Evolutionary conservation across 2,797 vertebrate species (phyloP).

Genomic region (Champsocephalus gunnari): DNA sequence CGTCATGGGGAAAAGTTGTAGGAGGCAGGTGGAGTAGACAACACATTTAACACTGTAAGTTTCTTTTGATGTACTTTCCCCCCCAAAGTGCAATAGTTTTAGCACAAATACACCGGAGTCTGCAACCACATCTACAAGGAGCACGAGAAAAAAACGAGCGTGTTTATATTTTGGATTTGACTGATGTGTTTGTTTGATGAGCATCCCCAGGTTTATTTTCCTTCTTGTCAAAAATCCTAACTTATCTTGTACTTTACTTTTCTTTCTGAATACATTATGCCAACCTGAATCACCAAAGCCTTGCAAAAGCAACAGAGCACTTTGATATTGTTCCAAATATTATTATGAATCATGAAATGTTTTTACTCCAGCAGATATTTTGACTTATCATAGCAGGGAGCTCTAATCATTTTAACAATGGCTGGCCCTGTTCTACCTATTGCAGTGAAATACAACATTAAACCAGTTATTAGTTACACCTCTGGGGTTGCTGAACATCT

Average conservation of each 20-base stretch:
- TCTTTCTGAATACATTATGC: too few relatives aligned
- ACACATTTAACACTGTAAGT: neutral
- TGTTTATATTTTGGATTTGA: neutral
- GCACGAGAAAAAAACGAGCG: neutral
- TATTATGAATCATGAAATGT: neutral
- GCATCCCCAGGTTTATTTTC: neutral
- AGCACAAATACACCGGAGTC: neutral
- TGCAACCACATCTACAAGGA: neutral
- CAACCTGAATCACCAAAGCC: neutral
- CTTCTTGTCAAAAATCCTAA: neutral
- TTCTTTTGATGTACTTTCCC: neutral
- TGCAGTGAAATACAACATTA: too few relatives aligned
- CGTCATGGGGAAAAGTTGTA: too few relatives aligned
- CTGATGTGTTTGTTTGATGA: constrained; percentile 4
- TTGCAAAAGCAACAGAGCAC: neutral
- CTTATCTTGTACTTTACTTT: neutral
- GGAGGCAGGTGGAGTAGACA: neutral
- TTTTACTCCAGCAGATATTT: too few relatives aligned
- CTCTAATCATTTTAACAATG: too few relatives aligned
- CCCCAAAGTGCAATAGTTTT: neutral
- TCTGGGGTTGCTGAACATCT: too few relatives aligned
- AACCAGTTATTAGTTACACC: too few relatives aligned
- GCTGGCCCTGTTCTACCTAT: too few relatives aligned
- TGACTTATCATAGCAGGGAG: too few relatives aligned
- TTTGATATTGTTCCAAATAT: neutral